Evolutionary conservation across 2,113 vertebrate genomes (phyloP), one percentile per base, ranked within the genome.

Genomic region (Spermophilus dauricus): DNA sequence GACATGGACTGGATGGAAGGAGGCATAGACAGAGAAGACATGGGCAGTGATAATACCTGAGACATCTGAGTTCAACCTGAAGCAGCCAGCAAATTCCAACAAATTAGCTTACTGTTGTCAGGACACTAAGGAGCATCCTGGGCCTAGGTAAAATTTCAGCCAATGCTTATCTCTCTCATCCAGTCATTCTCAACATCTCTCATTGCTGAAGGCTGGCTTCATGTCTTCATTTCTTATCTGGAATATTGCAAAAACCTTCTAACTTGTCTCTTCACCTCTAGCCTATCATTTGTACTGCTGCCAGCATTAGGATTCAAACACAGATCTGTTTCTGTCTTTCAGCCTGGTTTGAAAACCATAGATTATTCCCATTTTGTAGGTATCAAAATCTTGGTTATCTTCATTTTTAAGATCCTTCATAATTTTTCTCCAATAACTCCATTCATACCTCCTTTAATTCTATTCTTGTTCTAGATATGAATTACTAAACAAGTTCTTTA

Each of bases 281-380:
- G 18, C 51, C 34, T 80, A 30, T 69, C 20, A 26, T 34, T 34
- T 92, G 18, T 32, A 58, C 48, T 58, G 18, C 26, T 84, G n/a
- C 58, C 80, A 94, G 30, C 42, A 70, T 86, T 58, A 58, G 26
- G n/a, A 72, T 18, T n/a, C 72, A 89, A 69, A 81, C 8, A 65
- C 16, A 61, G 37, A 86, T 37, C 75, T 48, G 32, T 53, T 84
- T 65, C 88, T 92, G 3, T 32, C 48, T 24, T 45, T 51, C 76
- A 30, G 48, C 48, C 9, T 83, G n/a, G 22, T 86, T 91, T 91
- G 81, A 58, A 93, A 80, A 82, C 45, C 70, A 92, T 83, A 72
- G 51, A 76, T 87, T 51, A 82, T 18, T 51, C 61, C 39, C 30
- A 73, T 83, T 81, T 92, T 56, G 76, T 77, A 81, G 39, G 72